phyloP scores from a whole-genome alignment of 1,140 invertebrate species.

The Diorhabda carinulata region DNA sequence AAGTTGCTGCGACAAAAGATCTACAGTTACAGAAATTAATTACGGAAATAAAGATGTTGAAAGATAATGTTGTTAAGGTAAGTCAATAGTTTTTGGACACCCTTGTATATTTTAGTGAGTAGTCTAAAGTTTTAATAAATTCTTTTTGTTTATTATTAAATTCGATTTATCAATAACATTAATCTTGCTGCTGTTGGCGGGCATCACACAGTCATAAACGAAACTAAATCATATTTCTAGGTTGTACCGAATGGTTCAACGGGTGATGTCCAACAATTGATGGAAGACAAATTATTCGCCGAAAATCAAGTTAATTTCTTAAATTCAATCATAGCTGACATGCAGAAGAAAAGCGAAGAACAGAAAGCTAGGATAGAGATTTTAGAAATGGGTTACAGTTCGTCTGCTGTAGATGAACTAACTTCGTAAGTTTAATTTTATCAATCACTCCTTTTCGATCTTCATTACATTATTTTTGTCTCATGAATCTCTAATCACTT shows the following conservation, averaged over 20 bases:
- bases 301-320: constrained; percentile 84
- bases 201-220: no score
- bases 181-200: no score
- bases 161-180: no score
- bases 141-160: no score
- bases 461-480: no score
- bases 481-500: no score
- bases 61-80: no score
- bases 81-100: no score
- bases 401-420: constrained; percentile 55
- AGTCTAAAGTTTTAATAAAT: no score
- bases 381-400: constrained; percentile 63
- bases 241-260: constrained; percentile 23
- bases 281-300: constrained; percentile 62
- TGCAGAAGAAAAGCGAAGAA: constrained; percentile 88
- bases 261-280: constrained; percentile 47
- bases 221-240: background rate
- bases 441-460: no score
- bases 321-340: constrained; percentile 94
- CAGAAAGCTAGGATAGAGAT: constrained; percentile 73
- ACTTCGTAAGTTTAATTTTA: constrained; percentile 42
- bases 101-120: no score
- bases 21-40: background rate
- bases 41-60: no score
- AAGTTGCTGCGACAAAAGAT: background rate